A percentile compares a stretch with the other conserved stretches of the same genome.
phyloP scores from a whole-genome alignment of 2,797 vertebrate genomes.

The Squalus acanthias region DNA sequence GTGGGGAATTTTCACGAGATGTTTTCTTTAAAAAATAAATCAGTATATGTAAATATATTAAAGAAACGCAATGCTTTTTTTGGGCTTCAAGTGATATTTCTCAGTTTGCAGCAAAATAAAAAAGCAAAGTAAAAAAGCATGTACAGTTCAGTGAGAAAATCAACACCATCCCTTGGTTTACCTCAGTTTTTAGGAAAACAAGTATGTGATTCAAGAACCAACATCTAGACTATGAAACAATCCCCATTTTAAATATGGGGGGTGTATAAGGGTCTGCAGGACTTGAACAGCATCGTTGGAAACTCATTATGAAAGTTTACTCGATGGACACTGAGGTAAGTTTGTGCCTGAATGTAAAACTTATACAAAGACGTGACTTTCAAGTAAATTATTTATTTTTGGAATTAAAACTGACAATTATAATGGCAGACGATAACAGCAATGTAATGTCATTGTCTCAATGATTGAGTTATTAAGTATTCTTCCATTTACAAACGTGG shows the following conservation, averaged over 20 bases:
- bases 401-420: not conserved
- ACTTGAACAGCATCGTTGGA: not conserved
- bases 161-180: not conserved
- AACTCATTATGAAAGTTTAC: not conserved
- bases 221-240: not conserved
- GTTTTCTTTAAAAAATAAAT: constrained; percentile 56
- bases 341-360: not conserved
- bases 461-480: not conserved
- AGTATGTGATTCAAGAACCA: not conserved
- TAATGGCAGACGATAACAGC: not conserved
- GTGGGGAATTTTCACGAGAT: constrained; percentile 53
- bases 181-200: not conserved
- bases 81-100: constrained; percentile 59
- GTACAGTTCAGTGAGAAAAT: not conserved
- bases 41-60: constrained; percentile 50
- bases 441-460: not conserved
- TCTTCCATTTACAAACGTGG: not conserved
- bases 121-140: constrained; percentile 41
- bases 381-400: not conserved
- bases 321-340: not conserved
- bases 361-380: not conserved
- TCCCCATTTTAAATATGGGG: not conserved
- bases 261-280: not conserved
- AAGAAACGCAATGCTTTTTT: constrained; percentile 59
- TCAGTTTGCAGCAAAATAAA: constrained; percentile 60